phyloP scores from a whole-genome alignment of 2,888 invertebrate species.

The Hyposoter didymator region DNA sequence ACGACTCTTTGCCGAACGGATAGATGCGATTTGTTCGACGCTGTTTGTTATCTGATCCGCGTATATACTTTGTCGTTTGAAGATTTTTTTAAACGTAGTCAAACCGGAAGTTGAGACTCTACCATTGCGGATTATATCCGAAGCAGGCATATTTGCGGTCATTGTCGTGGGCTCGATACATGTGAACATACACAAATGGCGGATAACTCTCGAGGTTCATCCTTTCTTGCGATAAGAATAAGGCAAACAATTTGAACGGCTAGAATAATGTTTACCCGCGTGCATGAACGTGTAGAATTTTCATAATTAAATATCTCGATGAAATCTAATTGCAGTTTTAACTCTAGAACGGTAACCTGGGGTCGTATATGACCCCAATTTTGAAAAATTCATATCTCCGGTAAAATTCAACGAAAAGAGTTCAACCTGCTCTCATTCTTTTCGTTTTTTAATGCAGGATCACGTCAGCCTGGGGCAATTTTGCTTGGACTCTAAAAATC shows the following conservation, averaged over 20 bases:
- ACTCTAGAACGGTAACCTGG: no score
- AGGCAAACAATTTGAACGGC: constrained; percentile 24
- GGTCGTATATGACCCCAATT: no score
- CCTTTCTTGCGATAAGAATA: constrained; percentile 38
- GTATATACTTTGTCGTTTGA: constrained; percentile 28
- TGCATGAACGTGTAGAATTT: no score
- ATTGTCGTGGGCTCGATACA: constrained; percentile 24
- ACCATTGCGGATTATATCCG: constrained; percentile 6
- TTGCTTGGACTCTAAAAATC: no score
- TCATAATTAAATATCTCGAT: no score
- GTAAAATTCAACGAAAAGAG: no score
- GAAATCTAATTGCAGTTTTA: no score
- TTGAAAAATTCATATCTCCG: no score
- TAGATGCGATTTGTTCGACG: constrained; percentile 23
- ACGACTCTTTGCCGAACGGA: not conserved
- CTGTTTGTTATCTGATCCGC: constrained; percentile 51
- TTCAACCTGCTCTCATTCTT: no score
- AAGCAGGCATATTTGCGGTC: not conserved
- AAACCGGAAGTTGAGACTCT: constrained; percentile 44
- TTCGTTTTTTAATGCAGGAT: no score
- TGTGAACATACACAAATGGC: constrained; percentile 2
- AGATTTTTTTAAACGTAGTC: not conserved
- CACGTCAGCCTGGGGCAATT: no score
- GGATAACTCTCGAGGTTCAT: constrained; percentile 11
- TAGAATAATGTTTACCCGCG: no score